These are phyloP conservation scores for Macroteleia sp. DNA, from an alignment of 2,888 invertebrate species.

Conservation along the genomic window DNA sequence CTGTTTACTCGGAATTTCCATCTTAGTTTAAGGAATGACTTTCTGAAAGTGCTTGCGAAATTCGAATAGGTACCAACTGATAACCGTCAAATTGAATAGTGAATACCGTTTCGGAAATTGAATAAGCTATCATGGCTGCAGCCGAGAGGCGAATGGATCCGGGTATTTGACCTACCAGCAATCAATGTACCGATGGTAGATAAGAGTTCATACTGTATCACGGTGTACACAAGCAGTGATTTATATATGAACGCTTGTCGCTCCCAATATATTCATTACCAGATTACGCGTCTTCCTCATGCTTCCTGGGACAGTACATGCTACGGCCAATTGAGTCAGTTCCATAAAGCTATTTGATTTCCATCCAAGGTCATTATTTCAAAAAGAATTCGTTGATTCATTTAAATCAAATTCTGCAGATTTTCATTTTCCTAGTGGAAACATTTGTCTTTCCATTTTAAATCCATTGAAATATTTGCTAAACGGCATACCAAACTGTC, in stretches of 20 bases:
- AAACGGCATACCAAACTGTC: neutral
- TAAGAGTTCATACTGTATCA: conserved; percentile 77
- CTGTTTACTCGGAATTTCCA: conserved; percentile 13
- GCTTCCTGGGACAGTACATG: conserved; percentile 29
- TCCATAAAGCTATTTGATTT: conserved; percentile 33
- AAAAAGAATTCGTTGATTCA: conserved; percentile 14
- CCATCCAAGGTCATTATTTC: conserved; percentile 7
- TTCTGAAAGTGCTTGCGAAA: conserved; percentile 70
- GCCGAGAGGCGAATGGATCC: conserved; percentile 72
- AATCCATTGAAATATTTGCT: neutral
- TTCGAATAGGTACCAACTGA: conserved; percentile 75
- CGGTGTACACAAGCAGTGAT: conserved; percentile 74
- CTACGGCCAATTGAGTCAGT: conserved; percentile 43
- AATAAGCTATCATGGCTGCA: conserved; percentile 79
- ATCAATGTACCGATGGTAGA: conserved; percentile 82
- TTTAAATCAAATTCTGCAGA: neutral
- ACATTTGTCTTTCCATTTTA: no score
- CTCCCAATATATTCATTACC: conserved; percentile 79
- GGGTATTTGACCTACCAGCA: conserved; percentile 80
- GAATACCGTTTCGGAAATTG: conserved; percentile 82
- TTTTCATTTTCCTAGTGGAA: no score
- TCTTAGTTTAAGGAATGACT: conserved; percentile 58
- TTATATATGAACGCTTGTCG: conserved; percentile 78
- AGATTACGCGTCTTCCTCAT: conserved; percentile 78
- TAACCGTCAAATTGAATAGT: conserved; percentile 80